Evolutionary conservation across 2,113 vertebrate species (phyloP).

Genomic region (Strix aluco): DNA sequence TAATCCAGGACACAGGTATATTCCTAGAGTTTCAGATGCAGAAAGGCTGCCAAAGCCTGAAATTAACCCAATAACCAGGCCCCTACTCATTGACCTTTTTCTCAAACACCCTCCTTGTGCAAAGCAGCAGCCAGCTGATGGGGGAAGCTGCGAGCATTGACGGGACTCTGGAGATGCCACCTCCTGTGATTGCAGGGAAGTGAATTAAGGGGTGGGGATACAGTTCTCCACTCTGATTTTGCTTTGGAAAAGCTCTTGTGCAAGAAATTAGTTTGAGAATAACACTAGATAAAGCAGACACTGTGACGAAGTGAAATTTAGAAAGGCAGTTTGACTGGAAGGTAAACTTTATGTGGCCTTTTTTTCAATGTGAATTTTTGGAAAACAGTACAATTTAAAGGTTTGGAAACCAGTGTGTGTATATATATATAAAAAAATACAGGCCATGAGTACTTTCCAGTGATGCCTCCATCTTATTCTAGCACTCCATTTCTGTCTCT

Average conservation of each 20-base stretch:
- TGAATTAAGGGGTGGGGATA: neutral
- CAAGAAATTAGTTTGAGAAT: neutral
- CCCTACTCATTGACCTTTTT: neutral
- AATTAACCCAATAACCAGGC: neutral
- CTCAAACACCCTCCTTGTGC: neutral
- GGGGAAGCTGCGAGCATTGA: neutral
- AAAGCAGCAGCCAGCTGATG: neutral
- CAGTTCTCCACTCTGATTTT: neutral
- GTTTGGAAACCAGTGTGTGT: neutral
- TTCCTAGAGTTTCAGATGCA: neutral
- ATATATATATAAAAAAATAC: neutral
- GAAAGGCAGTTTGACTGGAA: neutral
- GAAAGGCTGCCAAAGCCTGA: neutral
- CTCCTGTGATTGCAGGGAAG: neutral
- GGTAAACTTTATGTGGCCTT: neutral
- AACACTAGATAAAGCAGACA: neutral
- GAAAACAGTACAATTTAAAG: neutral
- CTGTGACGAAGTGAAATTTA: neutral
- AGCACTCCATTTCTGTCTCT: neutral
- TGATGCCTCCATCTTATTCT: neutral
- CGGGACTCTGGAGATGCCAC: neutral
- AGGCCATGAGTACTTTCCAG: neutral
- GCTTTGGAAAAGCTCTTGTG: neutral
- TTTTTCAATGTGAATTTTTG: neutral
- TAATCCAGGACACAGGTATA: neutral